A percentile compares a stretch with the other conserved stretches of the same genome.
Conservation (phyloP, 2,797 vertebrate species). For the Pseudomugil tenellus region DNA sequence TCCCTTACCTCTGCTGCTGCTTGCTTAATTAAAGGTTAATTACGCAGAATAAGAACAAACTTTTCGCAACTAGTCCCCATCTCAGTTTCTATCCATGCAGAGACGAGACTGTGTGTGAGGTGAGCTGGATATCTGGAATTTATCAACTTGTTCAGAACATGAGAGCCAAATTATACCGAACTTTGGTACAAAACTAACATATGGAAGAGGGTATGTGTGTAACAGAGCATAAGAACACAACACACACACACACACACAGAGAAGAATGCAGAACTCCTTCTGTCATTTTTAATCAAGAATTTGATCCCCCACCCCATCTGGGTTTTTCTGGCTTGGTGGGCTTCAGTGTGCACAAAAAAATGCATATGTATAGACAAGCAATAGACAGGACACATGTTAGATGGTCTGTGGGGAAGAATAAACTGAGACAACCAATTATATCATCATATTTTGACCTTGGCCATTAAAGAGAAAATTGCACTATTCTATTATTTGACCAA, state of each 20-base stretch:
- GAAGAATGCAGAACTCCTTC: constrained; percentile 54
- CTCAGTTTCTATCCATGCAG: constrained; percentile 40
- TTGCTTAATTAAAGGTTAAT: constrained; percentile 85
- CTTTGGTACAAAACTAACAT: constrained; percentile 60
- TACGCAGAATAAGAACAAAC: constrained; percentile 63
- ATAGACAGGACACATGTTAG: constrained; percentile 38
- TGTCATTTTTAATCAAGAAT: constrained; percentile 79
- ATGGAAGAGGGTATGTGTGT: constrained; percentile 42
- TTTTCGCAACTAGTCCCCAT: constrained; percentile 29
- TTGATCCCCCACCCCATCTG: constrained; percentile 78
- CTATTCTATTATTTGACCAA: constrained; percentile 21
- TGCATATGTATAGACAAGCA: constrained; percentile 16
- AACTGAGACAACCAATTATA: constrained; percentile 59
- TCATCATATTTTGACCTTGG: constrained; percentile 28
- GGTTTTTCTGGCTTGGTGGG: constrained; percentile 69
- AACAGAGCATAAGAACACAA: constrained; percentile 5
- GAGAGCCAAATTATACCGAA: constrained; percentile 54
- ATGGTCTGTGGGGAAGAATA: constrained; percentile 43
- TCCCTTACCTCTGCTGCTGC: constrained; percentile 56
- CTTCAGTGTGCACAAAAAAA: constrained; percentile 43
- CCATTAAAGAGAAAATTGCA: constrained; percentile 55
- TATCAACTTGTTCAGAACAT: constrained; percentile 80
- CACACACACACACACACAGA: constrained; percentile 31
- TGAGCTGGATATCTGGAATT: constrained; percentile 70
- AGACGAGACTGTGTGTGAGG: constrained; percentile 16